phyloP scores from a whole-genome alignment of 2,113 vertebrate genomes.

The Oncorhynchus masou region DNA sequence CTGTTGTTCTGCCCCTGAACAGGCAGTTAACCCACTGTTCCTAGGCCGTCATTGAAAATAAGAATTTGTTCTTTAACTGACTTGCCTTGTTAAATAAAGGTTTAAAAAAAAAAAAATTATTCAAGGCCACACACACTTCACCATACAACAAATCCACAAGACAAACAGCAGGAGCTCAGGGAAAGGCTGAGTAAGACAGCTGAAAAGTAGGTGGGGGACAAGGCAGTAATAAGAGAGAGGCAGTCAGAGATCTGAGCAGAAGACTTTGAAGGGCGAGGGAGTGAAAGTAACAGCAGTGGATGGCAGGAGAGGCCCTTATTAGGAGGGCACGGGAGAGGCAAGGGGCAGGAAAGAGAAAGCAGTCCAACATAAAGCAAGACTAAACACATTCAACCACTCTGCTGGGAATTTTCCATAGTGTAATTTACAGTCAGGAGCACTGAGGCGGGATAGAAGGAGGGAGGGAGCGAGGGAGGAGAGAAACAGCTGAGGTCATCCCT shows the following conservation, averaged over 20 bases:
- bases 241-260: conserved; percentile 5
- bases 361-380: conserved; percentile 67
- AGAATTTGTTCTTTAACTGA: no score
- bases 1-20: no score
- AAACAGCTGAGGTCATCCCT: conserved; percentile 66
- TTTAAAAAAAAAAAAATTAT: no score
- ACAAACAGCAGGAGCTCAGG: conserved; percentile 40
- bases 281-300: conserved; percentile 59
- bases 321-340: conserved; percentile 65
- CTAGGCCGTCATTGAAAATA: no score
- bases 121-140: no score
- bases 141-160: not conserved
- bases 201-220: not conserved
- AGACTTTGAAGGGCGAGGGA: conserved; percentile 51
- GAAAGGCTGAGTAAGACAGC: not conserved
- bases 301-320: conserved; percentile 69
- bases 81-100: no score
- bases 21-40: no score
- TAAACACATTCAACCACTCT: conserved; percentile 78
- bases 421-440: conserved; percentile 82
- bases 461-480: conserved; percentile 66
- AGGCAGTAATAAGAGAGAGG: not conserved
- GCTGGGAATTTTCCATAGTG: conserved; percentile 96
- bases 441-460: conserved; percentile 65
- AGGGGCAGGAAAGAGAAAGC: conserved; percentile 46